These are phyloP conservation scores for Hylaeus anthracinus DNA, from an alignment of 1,140 invertebrate species.

Conservation along the genomic window DNA sequence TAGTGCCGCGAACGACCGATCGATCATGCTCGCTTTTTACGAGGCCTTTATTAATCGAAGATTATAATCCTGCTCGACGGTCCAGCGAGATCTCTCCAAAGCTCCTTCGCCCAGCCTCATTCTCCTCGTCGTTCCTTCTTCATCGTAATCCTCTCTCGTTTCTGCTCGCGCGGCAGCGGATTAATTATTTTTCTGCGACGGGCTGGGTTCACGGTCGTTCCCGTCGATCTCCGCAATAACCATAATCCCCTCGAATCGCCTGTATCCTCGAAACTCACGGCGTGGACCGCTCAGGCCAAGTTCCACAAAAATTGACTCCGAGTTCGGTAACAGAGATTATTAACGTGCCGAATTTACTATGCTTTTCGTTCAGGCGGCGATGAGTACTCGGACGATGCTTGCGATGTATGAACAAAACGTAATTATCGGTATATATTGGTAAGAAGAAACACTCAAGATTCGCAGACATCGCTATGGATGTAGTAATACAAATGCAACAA, in stretches of 20 bases:
- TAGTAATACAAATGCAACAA: no score
- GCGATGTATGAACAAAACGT: no score
- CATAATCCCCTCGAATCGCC: conserved; percentile 20
- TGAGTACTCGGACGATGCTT: no score
- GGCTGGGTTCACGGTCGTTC: conserved; percentile 26
- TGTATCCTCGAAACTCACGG: neutral
- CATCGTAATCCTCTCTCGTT: conserved; percentile 38
- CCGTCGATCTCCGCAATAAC: conserved; percentile 20
- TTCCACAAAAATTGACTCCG: no score
- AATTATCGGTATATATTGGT: no score
- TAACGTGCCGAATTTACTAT: no score
- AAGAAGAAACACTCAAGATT: no score
- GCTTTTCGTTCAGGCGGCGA: no score
- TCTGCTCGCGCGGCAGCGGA: conserved; percentile 15
- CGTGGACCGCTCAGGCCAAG: neutral
- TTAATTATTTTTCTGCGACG: conserved; percentile 55
- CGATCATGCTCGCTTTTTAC: conserved; percentile 49
- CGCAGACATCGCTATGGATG: no score
- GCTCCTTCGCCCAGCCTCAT: neutral
- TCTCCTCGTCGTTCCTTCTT: neutral
- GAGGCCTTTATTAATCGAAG: conserved; percentile 51
- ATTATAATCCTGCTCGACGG: conserved; percentile 46
- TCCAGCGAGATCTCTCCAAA: conserved; percentile 33
- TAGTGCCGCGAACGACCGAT: conserved; percentile 25
- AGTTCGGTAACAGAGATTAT: no score